Evolutionary conservation across 2,888 invertebrate species (phyloP), one percentile per base, ranked within the genome.

Genomic region (Pristionchus mayeri): DNA sequence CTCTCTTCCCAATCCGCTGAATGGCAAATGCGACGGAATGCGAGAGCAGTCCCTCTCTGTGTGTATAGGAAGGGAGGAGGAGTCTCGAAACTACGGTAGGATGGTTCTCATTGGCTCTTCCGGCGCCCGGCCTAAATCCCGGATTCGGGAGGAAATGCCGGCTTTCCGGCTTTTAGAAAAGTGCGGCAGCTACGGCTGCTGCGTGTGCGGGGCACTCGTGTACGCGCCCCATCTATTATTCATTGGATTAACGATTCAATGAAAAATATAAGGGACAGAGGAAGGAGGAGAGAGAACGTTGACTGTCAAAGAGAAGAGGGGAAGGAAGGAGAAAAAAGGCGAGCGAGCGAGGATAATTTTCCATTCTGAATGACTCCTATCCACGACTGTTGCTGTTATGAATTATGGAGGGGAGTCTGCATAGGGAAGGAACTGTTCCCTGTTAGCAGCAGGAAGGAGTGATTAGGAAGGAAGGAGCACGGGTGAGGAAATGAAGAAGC

Each of bases 241-340:
- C 81, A 81, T 81, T 60, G 81, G 44, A 81, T 81, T 81, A 81
- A 50, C 60, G 44, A 81, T 81, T 81, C 81, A 60, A 48, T 48
- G 44, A 83, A 83, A 83, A 83, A 54, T 54, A 27, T 37, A 37
- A 34, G 67, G 52, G 40, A 71, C 48, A 50, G 52, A 50, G 34
- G n/a, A 24, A 71, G 7, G 40, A 27, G 3, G n/a, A 48, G 71
- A 83, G 83, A 71, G 80, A 67, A 37, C 34, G 67, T 67, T 67
- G 67, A 67, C 67, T 67, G 67, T 67, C 24, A 24, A 37, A 60
- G 63, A 30, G 81, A 63, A 2, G 37, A 52, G 34, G 79, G 30
- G 79, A 82, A 82, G 60, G 63, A 30, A 27, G 81, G 44, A 24
- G 40, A 60, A 60, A 80, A 27, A n/a, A 57, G 37, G 60, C 30